phyloP scores from a whole-genome alignment of 1,140 invertebrate genomes.

The Hycleus phaleratus region DNA sequence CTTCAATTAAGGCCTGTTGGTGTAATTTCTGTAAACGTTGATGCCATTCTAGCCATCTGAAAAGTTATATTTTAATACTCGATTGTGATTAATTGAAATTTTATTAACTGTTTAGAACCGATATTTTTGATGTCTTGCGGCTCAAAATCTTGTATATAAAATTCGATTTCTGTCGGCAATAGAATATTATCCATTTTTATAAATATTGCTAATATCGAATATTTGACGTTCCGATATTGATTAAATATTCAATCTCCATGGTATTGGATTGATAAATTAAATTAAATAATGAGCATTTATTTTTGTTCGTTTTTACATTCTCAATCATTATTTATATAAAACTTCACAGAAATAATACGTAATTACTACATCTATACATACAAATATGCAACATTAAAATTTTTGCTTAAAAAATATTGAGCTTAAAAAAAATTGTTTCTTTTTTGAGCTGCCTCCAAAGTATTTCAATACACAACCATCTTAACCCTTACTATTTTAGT shows the following conservation, averaged over 20 bases:
- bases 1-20: slow-evolving; percentile 69
- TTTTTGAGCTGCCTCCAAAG: slow-evolving; percentile 1
- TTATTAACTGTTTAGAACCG: slow-evolving; percentile 43
- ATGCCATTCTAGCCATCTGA: slow-evolving; percentile 69
- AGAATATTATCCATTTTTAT: slow-evolving; percentile 41
- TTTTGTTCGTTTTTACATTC: not conserved
- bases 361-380: slow-evolving; percentile 1
- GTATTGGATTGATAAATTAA: not conserved
- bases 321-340: slow-evolving; percentile 8
- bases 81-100: slow-evolving; percentile 2
- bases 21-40: slow-evolving; percentile 68
- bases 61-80: not conserved
- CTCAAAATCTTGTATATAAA: slow-evolving; percentile 44
- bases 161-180: slow-evolving; percentile 44
- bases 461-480: slow-evolving; percentile 1
- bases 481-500: slow-evolving; percentile 1
- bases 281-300: too few relatives aligned
- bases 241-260: not conserved
- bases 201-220: not conserved
- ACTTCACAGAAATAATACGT: slow-evolving; percentile 9
- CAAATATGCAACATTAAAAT: slow-evolving; percentile 9
- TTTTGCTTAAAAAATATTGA: slow-evolving; percentile 5
- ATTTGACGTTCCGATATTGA: not conserved
- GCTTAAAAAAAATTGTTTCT: not conserved
- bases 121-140: slow-evolving; percentile 42